phyloP scores from a whole-genome alignment of 2,888 invertebrate species.

The Coelopa pilipes region DNA sequence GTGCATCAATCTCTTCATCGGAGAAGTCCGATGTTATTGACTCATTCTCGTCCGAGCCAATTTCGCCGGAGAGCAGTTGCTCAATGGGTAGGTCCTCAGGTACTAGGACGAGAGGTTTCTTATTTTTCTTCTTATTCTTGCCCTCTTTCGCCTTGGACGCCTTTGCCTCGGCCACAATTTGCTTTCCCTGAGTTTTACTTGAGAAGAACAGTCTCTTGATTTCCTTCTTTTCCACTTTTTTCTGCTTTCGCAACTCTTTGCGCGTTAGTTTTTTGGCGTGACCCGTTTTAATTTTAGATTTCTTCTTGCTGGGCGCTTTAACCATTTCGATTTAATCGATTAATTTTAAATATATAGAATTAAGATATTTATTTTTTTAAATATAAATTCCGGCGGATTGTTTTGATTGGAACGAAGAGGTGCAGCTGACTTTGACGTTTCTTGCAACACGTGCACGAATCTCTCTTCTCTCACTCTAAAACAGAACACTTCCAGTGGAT shows the following conservation, averaged over 20 bases:
- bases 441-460: neutral
- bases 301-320: conserved; percentile 45
- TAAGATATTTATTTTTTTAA: no score
- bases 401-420: neutral
- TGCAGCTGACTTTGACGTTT: conserved; percentile 18
- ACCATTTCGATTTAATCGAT: conserved; percentile 51
- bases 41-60: conserved; percentile 53
- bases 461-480: no score
- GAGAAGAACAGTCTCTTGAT: conserved; percentile 61
- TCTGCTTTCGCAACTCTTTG: conserved; percentile 79
- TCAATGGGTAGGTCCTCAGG: conserved; percentile 53
- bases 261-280: conserved; percentile 66
- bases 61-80: conserved; percentile 49
- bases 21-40: conserved; percentile 62
- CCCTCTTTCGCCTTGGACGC: conserved; percentile 38
- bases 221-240: conserved; percentile 76
- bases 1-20: conserved; percentile 58
- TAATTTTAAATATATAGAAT: neutral
- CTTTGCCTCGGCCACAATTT: conserved; percentile 53
- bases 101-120: conserved; percentile 28
- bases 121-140: conserved; percentile 18
- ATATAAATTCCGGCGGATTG: neutral
- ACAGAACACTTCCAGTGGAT: no score
- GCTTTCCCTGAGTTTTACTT: conserved; percentile 53
- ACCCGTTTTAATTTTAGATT: conserved; percentile 42